A percentile compares a stretch with the other conserved stretches of the same genome.
Conservation (phyloP, 2,797 vertebrate genomes). For the Chromobotia macracanthus region DNA sequence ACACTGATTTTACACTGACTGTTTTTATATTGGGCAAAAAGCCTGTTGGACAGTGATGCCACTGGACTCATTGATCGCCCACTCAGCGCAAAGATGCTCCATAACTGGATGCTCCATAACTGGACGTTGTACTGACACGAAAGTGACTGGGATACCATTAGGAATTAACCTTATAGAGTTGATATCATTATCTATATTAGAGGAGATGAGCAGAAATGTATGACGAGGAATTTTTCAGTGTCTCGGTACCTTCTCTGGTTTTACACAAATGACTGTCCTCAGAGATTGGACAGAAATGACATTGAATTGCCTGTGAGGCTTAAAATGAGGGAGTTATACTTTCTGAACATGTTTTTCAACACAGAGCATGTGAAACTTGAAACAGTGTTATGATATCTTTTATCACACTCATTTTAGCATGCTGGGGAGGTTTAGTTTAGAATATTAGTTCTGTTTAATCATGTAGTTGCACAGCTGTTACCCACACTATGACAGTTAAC, state of each 20-base stretch:
- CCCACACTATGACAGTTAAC: not conserved
- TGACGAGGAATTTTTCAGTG: not conserved
- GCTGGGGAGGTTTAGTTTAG: not conserved
- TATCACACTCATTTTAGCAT: not conserved
- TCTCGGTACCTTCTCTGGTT: not conserved
- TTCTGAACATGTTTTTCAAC: not conserved
- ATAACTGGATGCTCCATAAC: slow-evolving; percentile 6
- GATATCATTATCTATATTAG: not conserved
- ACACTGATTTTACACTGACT: slow-evolving; percentile 83
- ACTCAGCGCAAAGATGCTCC: not conserved
- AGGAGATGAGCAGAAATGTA: not conserved
- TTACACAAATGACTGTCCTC: not conserved
- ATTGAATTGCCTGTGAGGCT: not conserved
- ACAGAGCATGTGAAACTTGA: slow-evolving; percentile 3
- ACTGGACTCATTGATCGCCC: not conserved
- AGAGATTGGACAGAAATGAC: not conserved
- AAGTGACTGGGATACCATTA: not conserved
- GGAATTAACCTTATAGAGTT: too few species aligned
- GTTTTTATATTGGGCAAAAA: too few species aligned
- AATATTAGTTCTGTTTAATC: not conserved
- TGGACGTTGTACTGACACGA: not conserved
- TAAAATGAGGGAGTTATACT: not conserved
- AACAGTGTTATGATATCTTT: not conserved
- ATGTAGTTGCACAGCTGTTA: not conserved
- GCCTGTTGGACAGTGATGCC: not conserved